Evolutionary conservation across 2,888 invertebrate genomes (phyloP).

Genomic region (Xestoiulus laeticollis): DNA sequence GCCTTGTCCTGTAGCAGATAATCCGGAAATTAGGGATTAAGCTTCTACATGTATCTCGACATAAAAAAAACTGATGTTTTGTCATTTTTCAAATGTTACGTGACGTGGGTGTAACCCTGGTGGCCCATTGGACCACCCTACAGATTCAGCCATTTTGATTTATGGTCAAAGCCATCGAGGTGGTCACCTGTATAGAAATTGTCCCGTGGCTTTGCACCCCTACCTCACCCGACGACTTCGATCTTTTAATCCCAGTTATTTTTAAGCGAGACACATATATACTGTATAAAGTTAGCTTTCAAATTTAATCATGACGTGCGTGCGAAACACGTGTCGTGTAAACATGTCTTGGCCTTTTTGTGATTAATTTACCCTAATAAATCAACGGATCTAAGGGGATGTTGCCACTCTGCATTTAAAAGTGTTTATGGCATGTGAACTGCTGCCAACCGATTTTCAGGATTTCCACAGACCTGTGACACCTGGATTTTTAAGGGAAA

Average conservation of each 20-base stretch:
- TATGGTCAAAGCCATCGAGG: neutral
- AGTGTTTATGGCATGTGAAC: no score
- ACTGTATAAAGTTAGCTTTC: no score
- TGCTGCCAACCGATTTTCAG: no score
- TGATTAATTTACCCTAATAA: no score
- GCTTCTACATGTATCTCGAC: neutral
- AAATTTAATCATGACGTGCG: no score
- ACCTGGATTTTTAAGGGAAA: no score
- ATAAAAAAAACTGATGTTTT: neutral
- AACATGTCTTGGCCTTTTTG: no score
- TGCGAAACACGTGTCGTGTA: no score
- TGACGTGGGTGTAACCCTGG: neutral
- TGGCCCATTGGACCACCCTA: constrained; percentile 34
- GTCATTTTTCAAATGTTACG: neutral
- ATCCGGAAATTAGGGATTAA: constrained; percentile 4
- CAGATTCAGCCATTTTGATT: neutral
- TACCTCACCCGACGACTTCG: neutral
- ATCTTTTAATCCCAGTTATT: neutral
- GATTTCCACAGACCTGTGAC: no score
- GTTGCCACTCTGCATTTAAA: no score
- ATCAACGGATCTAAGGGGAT: no score
- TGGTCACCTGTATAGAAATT: neutral
- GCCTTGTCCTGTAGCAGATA: neutral
- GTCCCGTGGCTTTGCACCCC: neutral
- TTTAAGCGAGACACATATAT: neutral